A percentile compares a stretch with the other conserved stretches of the same genome.
Evolutionary conservation across 2,888 invertebrate genomes (phyloP).

Genomic region (Empis stercorea): DNA sequence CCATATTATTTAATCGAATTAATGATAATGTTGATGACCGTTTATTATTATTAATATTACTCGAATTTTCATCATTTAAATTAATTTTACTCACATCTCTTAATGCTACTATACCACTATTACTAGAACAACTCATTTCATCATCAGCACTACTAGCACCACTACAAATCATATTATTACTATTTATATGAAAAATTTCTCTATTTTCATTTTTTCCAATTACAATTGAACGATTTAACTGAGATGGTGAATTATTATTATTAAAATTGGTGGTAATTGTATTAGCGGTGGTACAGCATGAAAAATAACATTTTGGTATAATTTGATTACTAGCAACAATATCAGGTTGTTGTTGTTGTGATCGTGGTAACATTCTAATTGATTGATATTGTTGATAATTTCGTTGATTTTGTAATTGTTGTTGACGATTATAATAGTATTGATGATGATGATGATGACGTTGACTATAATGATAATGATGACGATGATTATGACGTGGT

Average conservation of each 20-base stretch:
- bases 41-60: too few relatives aligned
- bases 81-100: too few relatives aligned
- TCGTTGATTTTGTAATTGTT: neutral
- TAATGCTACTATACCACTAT: too few relatives aligned
- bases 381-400: neutral
- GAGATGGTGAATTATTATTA: too few relatives aligned
- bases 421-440: neutral
- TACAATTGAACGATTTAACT: too few relatives aligned
- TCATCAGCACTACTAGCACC: slow-evolving; percentile 10
- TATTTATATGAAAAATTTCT: neutral
- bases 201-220: too few relatives aligned
- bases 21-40: too few relatives aligned
- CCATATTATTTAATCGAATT: neutral
- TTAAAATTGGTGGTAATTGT: too few relatives aligned
- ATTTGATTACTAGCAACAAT: neutral
- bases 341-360: neutral
- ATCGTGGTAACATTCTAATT: neutral
- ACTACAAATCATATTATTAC: slow-evolving; percentile 10
- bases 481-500: neutral
- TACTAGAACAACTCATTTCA: neutral
- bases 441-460: neutral
- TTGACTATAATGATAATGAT: neutral
- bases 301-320: neutral
- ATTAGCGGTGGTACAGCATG: too few relatives aligned
- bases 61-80: too few relatives aligned